A percentile compares a stretch with the other conserved stretches of the same genome.
Conservation (phyloP, 1,140 invertebrate species). For the Hyles vespertilio region DNA sequence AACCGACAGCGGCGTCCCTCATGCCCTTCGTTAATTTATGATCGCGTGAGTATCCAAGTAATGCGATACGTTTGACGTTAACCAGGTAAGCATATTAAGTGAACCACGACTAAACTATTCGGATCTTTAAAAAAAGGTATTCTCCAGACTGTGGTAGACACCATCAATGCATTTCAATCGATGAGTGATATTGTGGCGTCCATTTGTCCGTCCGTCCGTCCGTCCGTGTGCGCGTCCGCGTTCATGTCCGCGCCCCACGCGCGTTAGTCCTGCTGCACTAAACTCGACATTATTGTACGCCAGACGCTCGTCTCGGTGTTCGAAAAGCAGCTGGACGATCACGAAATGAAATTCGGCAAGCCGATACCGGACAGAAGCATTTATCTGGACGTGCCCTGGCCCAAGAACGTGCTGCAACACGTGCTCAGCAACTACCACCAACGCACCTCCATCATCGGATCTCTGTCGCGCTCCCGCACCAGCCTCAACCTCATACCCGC, state of each 20-base stretch:
- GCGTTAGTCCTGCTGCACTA: slow-evolving; percentile 15
- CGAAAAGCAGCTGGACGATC: slow-evolving; percentile 68
- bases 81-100: no score
- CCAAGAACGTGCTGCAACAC: slow-evolving; percentile 68
- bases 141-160: no score
- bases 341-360: slow-evolving; percentile 72
- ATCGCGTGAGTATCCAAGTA: no score
- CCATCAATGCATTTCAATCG: slow-evolving; percentile 7
- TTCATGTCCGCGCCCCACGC: slow-evolving; percentile 38
- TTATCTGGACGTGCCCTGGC: slow-evolving; percentile 67
- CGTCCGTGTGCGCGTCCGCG: slow-evolving; percentile 6
- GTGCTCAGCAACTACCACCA: slow-evolving; percentile 70
- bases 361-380: slow-evolving; percentile 59
- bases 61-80: no score
- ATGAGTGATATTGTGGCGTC: slow-evolving; percentile 1
- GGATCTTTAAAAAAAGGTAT: no score
- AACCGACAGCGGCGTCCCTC: no score
- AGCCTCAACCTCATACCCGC: slow-evolving; percentile 58
- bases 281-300: slow-evolving; percentile 28
- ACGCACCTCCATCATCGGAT: slow-evolving; percentile 71
- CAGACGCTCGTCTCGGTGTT: slow-evolving; percentile 59
- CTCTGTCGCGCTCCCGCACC: slow-evolving; percentile 73
- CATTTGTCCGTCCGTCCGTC: no score
- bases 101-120: no score
- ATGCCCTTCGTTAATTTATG: no score